Percentiles rank a stretch among this genome's conserved stretches.
These are phyloP conservation scores for Macrobrachium rosenbergii DNA, from an alignment of 1,140 invertebrate genomes.

Conservation along the genomic window DNA sequence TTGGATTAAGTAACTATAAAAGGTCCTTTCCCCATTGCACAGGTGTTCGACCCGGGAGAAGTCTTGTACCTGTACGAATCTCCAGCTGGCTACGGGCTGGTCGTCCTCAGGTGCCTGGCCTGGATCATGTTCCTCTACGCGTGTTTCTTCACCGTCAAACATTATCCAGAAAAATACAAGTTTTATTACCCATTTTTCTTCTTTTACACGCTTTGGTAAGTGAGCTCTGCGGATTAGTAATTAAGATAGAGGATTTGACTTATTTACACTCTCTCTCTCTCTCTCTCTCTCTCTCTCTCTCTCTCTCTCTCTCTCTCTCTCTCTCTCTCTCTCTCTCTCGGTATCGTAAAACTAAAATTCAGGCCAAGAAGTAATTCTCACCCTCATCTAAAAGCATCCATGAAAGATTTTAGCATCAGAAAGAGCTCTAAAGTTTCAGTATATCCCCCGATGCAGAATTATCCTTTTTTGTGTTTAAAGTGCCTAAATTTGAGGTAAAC, in stretches of 20 bases:
- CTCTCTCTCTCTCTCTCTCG: too few species aligned
- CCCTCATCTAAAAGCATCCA: not conserved
- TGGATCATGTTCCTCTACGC: conserved; percentile 89
- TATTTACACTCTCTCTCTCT: too few species aligned
- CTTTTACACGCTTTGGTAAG: conserved; percentile 84
- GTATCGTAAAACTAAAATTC: too few species aligned
- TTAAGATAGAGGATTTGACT: not conserved
- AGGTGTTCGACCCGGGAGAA: conserved; percentile 85
- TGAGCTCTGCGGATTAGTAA: conserved; percentile 9
- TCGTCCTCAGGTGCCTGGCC: conserved; percentile 81
- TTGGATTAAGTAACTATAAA: too few species aligned
- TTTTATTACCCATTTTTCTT: conserved; percentile 83
- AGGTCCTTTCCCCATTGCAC: not conserved
- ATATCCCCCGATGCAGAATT: too few species aligned
- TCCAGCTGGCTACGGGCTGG: conserved; percentile 85
- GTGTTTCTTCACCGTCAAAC: conserved; percentile 84
- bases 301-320: too few species aligned
- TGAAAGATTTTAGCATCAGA: not conserved
- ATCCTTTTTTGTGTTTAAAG: too few species aligned
- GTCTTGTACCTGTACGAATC: conserved; percentile 92
- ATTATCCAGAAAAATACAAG: conserved; percentile 82
- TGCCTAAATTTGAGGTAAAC: too few species aligned
- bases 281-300: too few species aligned
- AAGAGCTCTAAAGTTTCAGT: too few species aligned
- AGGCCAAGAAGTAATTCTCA: too few species aligned